Evolutionary conservation across 2,797 vertebrate genomes (phyloP), one percentile per base, ranked within the genome.

Genomic region (Chelonia mydas): DNA sequence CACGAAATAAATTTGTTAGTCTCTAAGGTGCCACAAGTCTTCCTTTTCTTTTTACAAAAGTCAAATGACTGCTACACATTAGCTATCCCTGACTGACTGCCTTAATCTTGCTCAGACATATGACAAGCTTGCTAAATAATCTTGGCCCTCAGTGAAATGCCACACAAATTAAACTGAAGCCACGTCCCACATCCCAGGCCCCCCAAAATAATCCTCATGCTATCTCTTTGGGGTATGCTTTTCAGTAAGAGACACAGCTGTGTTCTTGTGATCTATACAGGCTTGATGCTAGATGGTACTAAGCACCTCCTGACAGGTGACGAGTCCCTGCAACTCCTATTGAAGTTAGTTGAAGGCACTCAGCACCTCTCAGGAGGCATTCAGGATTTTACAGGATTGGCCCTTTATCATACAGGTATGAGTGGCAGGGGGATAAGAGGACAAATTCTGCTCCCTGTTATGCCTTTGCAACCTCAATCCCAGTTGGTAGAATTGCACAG

Each of bases 11-110:
- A 41, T 41, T 41, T 41, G 41, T 41, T 41, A 41, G 41, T 41
- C 41, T 41, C 41, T 41, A 41, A 41, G 41, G 41, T 41, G 41
- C 41, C 41, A 41, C 41, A 41, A 41, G 41, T 41, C 41, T 41
- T 41, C 41, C 41, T 41, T 41, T 41, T 41, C 41, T 41, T 41
- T 41, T 41, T 41, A 41, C 41, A 41, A 41, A 41, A 41, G 41
- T 41, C 41, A 41, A 41, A 41, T 41, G 41, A 41, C 89, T 93
- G 86, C 90, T 88, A 55, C 47, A 65, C 49, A 31, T 76, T 96
- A 2, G 82, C 81, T 97, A 92, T 97, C 96, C 95, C 90, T 87
- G 87, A 81, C 61, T 92, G 94, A 97, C 95, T 94, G 94, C 87
- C 92, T 91, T 86, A 90, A 91, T 94, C 84, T 95, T 68, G 49